phyloP scores from a whole-genome alignment of 2,888 invertebrate species.

The Graphium colonna region DNA sequence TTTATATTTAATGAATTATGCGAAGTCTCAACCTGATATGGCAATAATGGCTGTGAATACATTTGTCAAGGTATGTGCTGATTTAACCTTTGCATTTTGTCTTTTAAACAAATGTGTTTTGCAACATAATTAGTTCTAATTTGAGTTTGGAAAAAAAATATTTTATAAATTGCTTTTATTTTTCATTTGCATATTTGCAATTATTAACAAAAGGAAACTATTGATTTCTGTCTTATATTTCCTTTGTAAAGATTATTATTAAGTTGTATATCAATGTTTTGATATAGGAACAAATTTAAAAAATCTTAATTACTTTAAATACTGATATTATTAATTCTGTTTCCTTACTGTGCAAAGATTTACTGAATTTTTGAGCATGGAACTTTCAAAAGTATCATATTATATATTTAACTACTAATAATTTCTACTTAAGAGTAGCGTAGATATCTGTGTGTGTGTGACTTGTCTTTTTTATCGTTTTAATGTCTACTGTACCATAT shows the following conservation, averaged over 20 bases:
- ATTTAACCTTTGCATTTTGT: background rate
- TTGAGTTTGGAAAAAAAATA: slow-evolving; percentile 6
- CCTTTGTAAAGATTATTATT: background rate
- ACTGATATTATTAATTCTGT: too few relatives aligned
- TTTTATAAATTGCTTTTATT: slow-evolving; percentile 23
- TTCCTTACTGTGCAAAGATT: slow-evolving; percentile 4
- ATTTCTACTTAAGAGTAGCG: slow-evolving; percentile 38
- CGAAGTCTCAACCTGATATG: slow-evolving; percentile 99
- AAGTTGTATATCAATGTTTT: slow-evolving; percentile 1
- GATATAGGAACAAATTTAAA: background rate
- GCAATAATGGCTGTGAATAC: slow-evolving; percentile 99
- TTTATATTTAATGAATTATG: slow-evolving; percentile 99
- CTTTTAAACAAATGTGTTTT: slow-evolving; percentile 4
- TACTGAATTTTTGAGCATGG: slow-evolving; percentile 33
- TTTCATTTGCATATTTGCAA: slow-evolving; percentile 30
- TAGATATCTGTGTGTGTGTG: slow-evolving; percentile 73
- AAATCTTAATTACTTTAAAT: too few relatives aligned
- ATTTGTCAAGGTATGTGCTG: slow-evolving; percentile 93
- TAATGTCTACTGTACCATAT: slow-evolving; percentile 77
- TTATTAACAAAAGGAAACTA: slow-evolving; percentile 5
- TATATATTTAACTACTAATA: slow-evolving; percentile 27
- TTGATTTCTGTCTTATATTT: background rate
- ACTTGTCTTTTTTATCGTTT: slow-evolving; percentile 76
- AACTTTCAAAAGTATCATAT: slow-evolving; percentile 27
- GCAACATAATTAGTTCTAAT: slow-evolving; percentile 11